A percentile compares a stretch with the other conserved stretches of the same genome.
Conservation (phyloP, 2,113 vertebrate genomes). For the Upupa epops region DNA sequence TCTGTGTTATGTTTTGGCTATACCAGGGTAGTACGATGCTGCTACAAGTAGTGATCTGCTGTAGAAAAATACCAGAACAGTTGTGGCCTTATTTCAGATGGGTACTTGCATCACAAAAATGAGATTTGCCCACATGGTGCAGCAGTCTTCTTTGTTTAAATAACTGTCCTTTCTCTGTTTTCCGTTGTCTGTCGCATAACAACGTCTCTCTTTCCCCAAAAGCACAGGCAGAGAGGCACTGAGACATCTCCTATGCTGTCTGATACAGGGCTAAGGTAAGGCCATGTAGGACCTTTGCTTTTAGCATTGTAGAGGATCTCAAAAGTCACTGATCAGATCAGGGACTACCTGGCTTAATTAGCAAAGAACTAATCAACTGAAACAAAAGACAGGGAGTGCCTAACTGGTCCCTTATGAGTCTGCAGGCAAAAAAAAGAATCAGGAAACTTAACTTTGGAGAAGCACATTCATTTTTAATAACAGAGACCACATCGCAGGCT, state of each 20-base stretch:
- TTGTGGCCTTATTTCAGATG: not conserved
- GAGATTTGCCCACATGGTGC: not conserved
- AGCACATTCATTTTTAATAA: no score
- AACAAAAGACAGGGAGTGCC: no score
- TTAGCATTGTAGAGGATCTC: not conserved
- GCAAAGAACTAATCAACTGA: no score
- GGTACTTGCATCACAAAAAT: not conserved
- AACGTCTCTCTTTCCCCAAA: not conserved
- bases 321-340: no score
- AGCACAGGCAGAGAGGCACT: not conserved
- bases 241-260: not conserved
- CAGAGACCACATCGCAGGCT: no score
- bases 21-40: not conserved
- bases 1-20: not conserved
- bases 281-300: not conserved
- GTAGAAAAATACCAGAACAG: not conserved
- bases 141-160: not conserved
- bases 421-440: no score
- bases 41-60: not conserved
- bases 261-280: not conserved
- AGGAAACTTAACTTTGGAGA: no score
- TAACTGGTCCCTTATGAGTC: no score
- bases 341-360: no score
- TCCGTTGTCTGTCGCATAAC: accelerated
- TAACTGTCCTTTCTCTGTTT: not conserved